Evolutionary conservation across 2,888 invertebrate genomes (phyloP).

Genomic region (Acleris emargana): DNA sequence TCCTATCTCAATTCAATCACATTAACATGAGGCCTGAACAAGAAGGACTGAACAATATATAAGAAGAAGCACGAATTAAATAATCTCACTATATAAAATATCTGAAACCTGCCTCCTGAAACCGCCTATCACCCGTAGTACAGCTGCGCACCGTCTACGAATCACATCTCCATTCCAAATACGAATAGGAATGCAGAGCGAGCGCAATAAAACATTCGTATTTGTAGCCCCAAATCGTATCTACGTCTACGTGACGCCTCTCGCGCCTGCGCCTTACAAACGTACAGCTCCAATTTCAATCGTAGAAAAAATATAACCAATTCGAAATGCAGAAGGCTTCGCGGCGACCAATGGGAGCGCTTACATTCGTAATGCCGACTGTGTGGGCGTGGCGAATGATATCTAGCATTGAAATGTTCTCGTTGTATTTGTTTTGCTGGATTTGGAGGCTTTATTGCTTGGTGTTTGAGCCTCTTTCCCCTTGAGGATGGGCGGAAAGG

Average conservation of each 20-base stretch:
- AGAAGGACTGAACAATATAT: no score
- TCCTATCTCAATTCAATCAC: no score
- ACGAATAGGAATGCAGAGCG: slow-evolving; percentile 76
- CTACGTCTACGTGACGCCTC: slow-evolving; percentile 80
- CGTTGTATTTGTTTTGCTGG: slow-evolving; percentile 82
- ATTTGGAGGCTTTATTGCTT: slow-evolving; percentile 81
- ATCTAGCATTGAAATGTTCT: slow-evolving; percentile 83
- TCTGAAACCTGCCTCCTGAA: slow-evolving; percentile 19
- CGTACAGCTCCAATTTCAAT: slow-evolving; percentile 81
- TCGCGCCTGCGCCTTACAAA: slow-evolving; percentile 75
- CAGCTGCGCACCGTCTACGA: slow-evolving; percentile 75
- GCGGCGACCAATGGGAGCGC: slow-evolving; percentile 80
- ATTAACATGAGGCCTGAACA: no score
- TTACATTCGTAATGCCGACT: slow-evolving; percentile 82
- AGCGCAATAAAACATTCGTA: slow-evolving; percentile 82
- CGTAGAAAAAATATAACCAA: slow-evolving; percentile 83
- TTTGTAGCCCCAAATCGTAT: slow-evolving; percentile 64
- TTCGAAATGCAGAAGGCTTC: slow-evolving; percentile 82
- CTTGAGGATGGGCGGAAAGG: slow-evolving; percentile 75
- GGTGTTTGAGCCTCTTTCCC: slow-evolving; percentile 80
- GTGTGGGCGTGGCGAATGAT: slow-evolving; percentile 83
- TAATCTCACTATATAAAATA: background rate
- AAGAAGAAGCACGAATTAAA: no score
- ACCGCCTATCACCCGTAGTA: slow-evolving; percentile 39
- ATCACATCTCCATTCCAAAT: slow-evolving; percentile 72